Conservation (phyloP, 2,888 invertebrate species). For the Latrodectus hesperus region DNA sequence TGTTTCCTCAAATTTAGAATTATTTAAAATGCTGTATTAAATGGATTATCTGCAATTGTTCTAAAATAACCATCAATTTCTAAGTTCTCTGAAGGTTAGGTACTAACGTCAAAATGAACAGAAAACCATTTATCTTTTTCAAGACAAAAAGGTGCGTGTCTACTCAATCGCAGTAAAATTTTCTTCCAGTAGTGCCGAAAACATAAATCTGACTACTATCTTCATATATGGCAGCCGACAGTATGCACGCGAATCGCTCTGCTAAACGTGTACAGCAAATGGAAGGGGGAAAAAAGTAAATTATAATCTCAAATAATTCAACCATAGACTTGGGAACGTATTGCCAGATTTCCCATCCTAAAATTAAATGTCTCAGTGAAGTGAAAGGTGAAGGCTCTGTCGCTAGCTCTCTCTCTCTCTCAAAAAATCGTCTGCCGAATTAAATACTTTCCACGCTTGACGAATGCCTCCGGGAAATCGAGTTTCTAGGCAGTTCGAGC, state of each 20-base stretch:
- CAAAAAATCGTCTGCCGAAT: slow-evolving; percentile 8
- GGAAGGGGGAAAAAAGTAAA: slow-evolving; percentile 8
- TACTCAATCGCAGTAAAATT: too few species aligned
- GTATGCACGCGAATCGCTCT: not conserved
- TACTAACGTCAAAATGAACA: too few species aligned
- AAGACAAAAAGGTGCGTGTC: too few species aligned
- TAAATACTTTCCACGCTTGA: slow-evolving; percentile 17
- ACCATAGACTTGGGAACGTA: slow-evolving; percentile 27
- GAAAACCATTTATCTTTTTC: too few species aligned
- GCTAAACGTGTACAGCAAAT: not conserved
- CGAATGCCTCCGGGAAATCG: not conserved
- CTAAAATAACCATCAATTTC: too few species aligned
- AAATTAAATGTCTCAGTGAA: slow-evolving; percentile 15
- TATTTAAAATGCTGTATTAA: too few species aligned
- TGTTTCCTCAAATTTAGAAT: too few species aligned
- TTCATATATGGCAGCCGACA: not conserved
- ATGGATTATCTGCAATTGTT: too few species aligned
- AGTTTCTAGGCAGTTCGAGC: slow-evolving; percentile 18
- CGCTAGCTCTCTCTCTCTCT: not conserved
- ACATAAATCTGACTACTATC: too few species aligned
- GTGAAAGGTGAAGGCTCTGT: slow-evolving; percentile 5
- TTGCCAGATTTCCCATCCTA: slow-evolving; percentile 27
- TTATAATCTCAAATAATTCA: slow-evolving; percentile 5
- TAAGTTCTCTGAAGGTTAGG: too few species aligned
- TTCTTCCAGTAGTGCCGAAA: too few species aligned